Evolutionary conservation across 2,888 invertebrate species (phyloP), one percentile per base, ranked within the genome.

Genomic region (Sinhomidia bicolor): DNA sequence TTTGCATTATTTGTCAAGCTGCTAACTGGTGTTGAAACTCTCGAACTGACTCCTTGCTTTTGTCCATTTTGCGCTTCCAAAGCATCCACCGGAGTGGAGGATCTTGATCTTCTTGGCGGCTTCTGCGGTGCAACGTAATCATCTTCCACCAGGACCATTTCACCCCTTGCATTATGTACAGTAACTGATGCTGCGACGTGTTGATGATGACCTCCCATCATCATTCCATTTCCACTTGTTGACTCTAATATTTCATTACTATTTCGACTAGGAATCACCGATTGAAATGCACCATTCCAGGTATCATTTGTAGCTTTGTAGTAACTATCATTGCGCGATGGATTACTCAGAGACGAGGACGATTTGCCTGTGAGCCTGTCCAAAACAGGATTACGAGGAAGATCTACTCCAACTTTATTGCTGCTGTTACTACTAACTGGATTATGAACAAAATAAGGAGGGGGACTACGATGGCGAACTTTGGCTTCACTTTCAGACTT

Each of bases 321-420:
- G 93, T 98, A 98, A 93, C 98, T 98, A 93, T 98, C 98, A 93
- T 98, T 98, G 88, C 98, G 95, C 87, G 98, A 93, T 14, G 95
- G 95, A 54, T 91, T 91, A 85, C 94, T 94, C 9, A 92, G 93
- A 85, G 94, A 94, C 0, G 82, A 65, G 6, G 87, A 78, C 12
- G 78, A 65, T 92, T 95, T 95, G 90, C 96, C 96, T 78, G 97
- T 97, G 93, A 98, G 94, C 93, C 98, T 94, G 93, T 98, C 98
- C 93, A 98, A 95, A 89, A 98, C 97, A 90, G 98, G 97, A 94
- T 98, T 98, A n/a, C 93, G 90, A 5, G 91, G 90, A 44, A 92
- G 88, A 44, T 92, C 91, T 3, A 91, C 81, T 36, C 60, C 80
- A 26, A 78, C 78, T 71, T 88, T 79, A 29, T 32, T 62, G 23